Evolutionary conservation across 2,888 invertebrate species (phyloP).

Genomic region (Celastrina argiolus): DNA sequence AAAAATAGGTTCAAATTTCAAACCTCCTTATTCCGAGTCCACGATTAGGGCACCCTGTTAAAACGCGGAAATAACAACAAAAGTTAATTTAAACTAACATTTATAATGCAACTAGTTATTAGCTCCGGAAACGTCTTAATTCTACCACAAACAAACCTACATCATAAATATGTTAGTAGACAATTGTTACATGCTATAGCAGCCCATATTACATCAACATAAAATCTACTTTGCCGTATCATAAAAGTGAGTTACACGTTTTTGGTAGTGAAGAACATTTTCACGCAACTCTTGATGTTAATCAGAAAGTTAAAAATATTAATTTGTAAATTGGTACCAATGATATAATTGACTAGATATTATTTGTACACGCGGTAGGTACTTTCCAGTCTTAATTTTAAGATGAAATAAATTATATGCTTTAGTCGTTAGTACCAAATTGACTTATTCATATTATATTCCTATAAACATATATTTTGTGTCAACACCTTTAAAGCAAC

Average conservation of each 20-base stretch:
- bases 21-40: neutral
- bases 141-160: constrained; percentile 35
- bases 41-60: neutral
- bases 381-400: neutral
- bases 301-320: constrained; percentile 11
- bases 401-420: neutral
- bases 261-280: neutral
- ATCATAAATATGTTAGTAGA: constrained; percentile 26
- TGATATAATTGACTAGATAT: neutral
- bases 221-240: neutral
- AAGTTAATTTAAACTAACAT: constrained; percentile 20
- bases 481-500: too few relatives aligned
- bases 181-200: neutral
- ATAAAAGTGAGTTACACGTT: neutral
- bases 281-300: constrained; percentile 1
- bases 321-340: neutral
- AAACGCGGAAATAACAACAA: constrained; percentile 17
- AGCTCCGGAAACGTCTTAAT: constrained; percentile 41
- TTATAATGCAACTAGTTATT: constrained; percentile 34
- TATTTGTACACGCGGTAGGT: neutral
- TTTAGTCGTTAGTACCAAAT: too few relatives aligned
- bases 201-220: neutral
- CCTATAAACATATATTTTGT: too few relatives aligned
- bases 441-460: too few relatives aligned
- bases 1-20: neutral